Percentiles rank a stretch among this genome's conserved stretches.
Conservation (phyloP, 1,140 invertebrate genomes). For the Lethrus apterus region DNA sequence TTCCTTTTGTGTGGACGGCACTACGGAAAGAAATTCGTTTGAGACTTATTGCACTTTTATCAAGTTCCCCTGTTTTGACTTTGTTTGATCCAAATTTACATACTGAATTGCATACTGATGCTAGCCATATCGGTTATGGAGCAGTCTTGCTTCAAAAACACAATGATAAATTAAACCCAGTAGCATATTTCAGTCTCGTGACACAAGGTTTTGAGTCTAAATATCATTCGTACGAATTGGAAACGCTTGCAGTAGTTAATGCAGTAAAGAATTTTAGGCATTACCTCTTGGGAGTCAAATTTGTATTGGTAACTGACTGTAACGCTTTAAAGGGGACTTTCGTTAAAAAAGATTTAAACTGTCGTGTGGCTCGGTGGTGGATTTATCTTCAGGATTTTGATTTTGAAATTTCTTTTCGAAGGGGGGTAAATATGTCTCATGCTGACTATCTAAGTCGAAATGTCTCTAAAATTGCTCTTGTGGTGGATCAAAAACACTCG, state of each 20-base stretch:
- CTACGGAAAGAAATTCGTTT: too few species aligned
- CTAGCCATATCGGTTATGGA: slow-evolving; percentile 30
- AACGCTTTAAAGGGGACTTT: slow-evolving; percentile 23
- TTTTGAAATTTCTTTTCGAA: slow-evolving; percentile 16
- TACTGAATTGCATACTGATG: slow-evolving; percentile 36
- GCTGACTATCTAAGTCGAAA: slow-evolving; percentile 22
- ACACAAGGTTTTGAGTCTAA: slow-evolving; percentile 29
- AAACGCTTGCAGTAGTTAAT: slow-evolving; percentile 38
- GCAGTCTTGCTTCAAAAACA: slow-evolving; percentile 37
- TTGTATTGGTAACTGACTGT: slow-evolving; percentile 33
- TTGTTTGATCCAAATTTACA: slow-evolving; percentile 23
- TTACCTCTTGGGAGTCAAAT: slow-evolving; percentile 31
- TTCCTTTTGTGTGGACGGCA: too few species aligned
- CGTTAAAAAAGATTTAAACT: slow-evolving; percentile 27
- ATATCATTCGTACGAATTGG: slow-evolving; percentile 40
- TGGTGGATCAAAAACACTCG: too few species aligned
- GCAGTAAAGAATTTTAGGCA: slow-evolving; percentile 29
- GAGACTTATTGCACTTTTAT: too few species aligned
- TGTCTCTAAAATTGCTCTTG: too few species aligned
- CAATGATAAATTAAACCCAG: slow-evolving; percentile 18
- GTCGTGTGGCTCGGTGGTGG: slow-evolving; percentile 22
- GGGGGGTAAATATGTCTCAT: slow-evolving; percentile 15
- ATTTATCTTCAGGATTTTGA: slow-evolving; percentile 21
- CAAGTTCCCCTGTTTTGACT: slow-evolving; percentile 22
- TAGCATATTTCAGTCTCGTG: slow-evolving; percentile 34